Conservation (phyloP, 1,140 invertebrate genomes). For the Halictus rubicundus region DNA sequence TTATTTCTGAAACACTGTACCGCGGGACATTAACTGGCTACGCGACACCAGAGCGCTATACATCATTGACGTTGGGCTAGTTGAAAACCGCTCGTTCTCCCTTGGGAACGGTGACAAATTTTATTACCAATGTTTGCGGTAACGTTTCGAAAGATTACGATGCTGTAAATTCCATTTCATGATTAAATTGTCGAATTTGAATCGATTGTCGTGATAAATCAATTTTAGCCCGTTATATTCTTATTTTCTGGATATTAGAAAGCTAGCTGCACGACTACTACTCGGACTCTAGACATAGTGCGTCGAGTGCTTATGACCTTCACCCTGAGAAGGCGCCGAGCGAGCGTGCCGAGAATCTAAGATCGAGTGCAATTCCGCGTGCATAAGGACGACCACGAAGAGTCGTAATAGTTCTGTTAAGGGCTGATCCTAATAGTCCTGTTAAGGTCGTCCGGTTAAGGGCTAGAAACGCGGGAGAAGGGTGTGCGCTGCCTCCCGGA, state of each 20-base stretch:
- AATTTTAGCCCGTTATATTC: too few species aligned
- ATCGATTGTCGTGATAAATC: too few species aligned
- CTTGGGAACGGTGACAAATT: background rate
- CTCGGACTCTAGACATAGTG: too few species aligned
- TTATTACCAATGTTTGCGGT: background rate
- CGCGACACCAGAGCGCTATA: background rate
- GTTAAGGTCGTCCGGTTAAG: background rate
- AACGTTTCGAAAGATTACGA: too few species aligned
- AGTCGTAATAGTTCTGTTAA: background rate
- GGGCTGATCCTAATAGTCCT: too few species aligned
- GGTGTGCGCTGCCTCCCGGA: slow-evolving; percentile 33
- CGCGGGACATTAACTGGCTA: background rate
- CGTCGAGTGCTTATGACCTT: background rate
- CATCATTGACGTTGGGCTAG: background rate
- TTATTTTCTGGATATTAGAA: too few species aligned
- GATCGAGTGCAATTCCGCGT: background rate
- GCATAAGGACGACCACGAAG: background rate
- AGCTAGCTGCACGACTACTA: too few species aligned
- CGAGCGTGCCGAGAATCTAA: too few species aligned
- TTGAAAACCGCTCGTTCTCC: background rate
- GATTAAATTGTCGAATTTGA: too few species aligned
- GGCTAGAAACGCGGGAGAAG: slow-evolving; percentile 46
- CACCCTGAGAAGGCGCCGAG: background rate
- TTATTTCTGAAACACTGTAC: background rate
- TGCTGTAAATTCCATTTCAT: too few species aligned